Evolutionary conservation across 2,888 invertebrate genomes (phyloP).

Genomic region (Neoitamus cyanurus): DNA sequence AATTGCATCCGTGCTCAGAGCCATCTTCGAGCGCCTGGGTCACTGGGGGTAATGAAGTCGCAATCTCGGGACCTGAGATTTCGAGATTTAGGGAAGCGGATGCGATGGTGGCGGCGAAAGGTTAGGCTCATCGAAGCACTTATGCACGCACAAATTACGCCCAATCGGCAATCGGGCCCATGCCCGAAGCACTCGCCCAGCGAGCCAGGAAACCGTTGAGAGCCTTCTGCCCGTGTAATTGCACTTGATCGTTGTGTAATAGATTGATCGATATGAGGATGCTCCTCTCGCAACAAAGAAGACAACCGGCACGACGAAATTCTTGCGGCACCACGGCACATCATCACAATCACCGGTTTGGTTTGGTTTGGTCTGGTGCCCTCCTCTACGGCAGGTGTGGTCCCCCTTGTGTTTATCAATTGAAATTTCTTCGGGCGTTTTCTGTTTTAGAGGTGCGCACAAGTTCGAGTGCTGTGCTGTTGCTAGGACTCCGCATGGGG

Average conservation of each 20-base stretch:
- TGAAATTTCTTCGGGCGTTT: background rate
- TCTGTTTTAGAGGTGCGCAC: background rate
- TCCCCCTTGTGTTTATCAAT: conserved; percentile 8
- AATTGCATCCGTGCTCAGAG: background rate
- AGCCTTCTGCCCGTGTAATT: background rate
- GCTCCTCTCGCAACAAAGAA: background rate
- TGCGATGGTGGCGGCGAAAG: background rate
- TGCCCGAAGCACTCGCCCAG: background rate
- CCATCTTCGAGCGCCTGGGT: background rate
- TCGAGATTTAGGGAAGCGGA: conserved; percentile 11
- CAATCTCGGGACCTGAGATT: background rate
- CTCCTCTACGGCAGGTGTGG: conserved; percentile 18
- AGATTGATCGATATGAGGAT: conserved; percentile 18
- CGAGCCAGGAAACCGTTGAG: background rate
- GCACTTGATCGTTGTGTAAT: conserved; percentile 17
- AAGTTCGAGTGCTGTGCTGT: background rate
- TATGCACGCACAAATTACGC: conserved; percentile 4
- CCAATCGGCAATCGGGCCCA: background rate
- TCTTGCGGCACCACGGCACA: background rate
- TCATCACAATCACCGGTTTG: background rate
- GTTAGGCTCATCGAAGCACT: background rate
- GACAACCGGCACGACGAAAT: background rate
- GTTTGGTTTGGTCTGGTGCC: background rate
- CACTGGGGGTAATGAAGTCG: background rate
- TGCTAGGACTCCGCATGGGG: background rate